Evolutionary conservation across 2,113 vertebrate genomes (phyloP).

Genomic region (Pseudorhombus dupliciocellatus): DNA sequence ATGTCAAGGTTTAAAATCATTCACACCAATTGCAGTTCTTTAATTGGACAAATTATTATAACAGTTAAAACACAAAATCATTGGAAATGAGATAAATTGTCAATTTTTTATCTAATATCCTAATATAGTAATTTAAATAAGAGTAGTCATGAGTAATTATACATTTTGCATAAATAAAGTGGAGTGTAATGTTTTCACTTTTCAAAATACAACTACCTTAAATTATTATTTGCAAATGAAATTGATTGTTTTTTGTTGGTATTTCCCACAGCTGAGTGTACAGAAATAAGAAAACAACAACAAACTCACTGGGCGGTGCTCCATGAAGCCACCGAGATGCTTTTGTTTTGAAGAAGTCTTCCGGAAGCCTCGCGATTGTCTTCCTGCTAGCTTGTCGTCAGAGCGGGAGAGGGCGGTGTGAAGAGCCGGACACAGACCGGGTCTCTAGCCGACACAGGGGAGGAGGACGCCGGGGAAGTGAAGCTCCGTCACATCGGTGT

Average conservation of each 20-base stretch:
- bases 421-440: constrained; percentile 67
- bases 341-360: constrained; percentile 41
- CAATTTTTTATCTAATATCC: no score
- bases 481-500: constrained; percentile 10
- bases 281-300: neutral
- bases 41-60: neutral
- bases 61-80: neutral
- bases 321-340: neutral
- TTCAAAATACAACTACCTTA: no score
- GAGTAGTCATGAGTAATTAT: no score
- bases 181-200: no score
- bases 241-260: no score
- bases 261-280: no score
- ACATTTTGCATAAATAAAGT: no score
- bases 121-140: no score
- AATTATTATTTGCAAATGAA: no score
- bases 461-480: constrained; percentile 53
- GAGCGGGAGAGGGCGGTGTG: constrained; percentile 46
- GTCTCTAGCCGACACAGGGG: constrained; percentile 41
- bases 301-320: neutral
- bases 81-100: no score
- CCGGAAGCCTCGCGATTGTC: neutral
- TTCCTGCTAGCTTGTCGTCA: neutral
- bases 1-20: no score
- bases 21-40: no score